phyloP scores from a whole-genome alignment of 1,140 invertebrate genomes.

The Drosophila sulfurigaster region DNA sequence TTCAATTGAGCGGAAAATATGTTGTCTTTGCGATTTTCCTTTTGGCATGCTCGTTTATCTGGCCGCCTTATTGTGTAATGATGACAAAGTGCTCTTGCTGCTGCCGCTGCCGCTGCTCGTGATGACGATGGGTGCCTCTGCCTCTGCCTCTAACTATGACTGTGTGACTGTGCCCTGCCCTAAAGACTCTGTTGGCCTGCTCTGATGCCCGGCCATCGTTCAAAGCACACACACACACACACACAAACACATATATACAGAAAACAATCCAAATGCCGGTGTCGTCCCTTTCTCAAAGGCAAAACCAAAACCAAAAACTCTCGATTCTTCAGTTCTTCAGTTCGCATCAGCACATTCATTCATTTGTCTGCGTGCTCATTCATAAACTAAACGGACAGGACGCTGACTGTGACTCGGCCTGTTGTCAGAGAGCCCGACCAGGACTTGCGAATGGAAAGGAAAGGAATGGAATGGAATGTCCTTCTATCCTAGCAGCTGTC shows the following conservation, averaged over 20 bases:
- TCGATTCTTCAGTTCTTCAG: conserved; percentile 12
- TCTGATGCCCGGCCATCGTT: conserved; percentile 42
- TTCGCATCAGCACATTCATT: conserved; percentile 59
- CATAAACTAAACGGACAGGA: conserved; percentile 68
- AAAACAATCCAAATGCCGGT: not conserved
- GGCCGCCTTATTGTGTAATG: conserved; percentile 76
- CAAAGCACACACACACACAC: not conserved
- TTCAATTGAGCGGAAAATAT: conserved; percentile 82
- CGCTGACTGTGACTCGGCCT: conserved; percentile 11
- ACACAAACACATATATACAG: too few relatives aligned
- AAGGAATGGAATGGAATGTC: conserved; percentile 12
- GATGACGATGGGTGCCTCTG: conserved; percentile 7
- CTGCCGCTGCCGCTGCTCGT: conserved; percentile 6
- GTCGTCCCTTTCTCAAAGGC: conserved; percentile 6
- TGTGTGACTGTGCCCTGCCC: not conserved
- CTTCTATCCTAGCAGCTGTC: conserved; percentile 58
- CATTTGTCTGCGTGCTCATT: conserved; percentile 69
- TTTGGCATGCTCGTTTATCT: conserved; percentile 54
- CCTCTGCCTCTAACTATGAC: not conserved
- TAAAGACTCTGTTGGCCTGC: not conserved
- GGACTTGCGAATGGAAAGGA: not conserved
- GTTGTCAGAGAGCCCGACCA: not conserved
- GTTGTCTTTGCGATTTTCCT: conserved; percentile 81
- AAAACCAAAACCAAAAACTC: conserved; percentile 4
- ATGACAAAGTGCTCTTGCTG: conserved; percentile 77